Evolutionary conservation across 2,113 vertebrate species (phyloP).

Genomic region (Dasyprocta punctata): DNA sequence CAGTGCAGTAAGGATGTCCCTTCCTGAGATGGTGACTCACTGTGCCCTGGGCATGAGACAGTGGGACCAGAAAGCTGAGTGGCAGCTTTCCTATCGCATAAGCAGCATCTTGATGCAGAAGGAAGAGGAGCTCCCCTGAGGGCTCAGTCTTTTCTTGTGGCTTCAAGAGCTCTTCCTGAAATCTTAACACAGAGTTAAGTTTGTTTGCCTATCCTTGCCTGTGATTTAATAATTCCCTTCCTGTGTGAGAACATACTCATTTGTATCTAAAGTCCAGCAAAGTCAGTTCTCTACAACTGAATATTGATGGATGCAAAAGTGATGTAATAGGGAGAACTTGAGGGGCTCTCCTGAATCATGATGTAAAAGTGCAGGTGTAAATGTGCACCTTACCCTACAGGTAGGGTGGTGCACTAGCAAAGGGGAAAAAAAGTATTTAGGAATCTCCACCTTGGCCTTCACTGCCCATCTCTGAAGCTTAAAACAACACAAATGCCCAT

Average conservation of each 20-base stretch:
- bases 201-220: background rate
- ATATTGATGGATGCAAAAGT: too few relatives aligned
- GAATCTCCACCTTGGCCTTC: fast-evolving
- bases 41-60: fast-evolving
- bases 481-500: background rate
- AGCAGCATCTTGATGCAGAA: background rate
- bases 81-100: background rate
- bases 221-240: background rate
- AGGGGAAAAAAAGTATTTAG: background rate
- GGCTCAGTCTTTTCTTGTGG: background rate
- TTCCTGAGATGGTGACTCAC: background rate
- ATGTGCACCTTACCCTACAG: background rate
- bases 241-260: background rate
- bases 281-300: background rate
- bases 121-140: background rate
- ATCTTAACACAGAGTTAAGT: background rate
- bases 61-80: background rate
- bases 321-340: background rate
- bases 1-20: background rate
- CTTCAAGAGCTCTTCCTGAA: background rate
- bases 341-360: background rate
- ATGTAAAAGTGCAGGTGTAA: background rate
- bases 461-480: background rate
- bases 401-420: too few relatives aligned
- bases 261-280: background rate